These are phyloP conservation scores for Ibycter americanus DNA, from an alignment of 2,797 vertebrate species.

Conservation along the genomic window DNA sequence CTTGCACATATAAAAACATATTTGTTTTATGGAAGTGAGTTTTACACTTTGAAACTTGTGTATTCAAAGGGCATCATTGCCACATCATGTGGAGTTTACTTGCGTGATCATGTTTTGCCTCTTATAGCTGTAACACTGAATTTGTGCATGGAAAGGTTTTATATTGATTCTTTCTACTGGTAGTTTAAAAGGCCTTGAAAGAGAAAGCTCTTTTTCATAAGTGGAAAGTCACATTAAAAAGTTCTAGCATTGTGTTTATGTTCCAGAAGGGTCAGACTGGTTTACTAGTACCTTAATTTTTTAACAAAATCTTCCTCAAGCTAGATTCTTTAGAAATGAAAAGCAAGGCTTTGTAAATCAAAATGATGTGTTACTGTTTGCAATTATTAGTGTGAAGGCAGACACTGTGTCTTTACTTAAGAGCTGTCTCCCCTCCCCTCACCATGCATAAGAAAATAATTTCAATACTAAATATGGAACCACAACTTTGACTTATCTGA, in stretches of 20 bases:
- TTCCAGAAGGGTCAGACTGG: not conserved
- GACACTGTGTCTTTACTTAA: not conserved
- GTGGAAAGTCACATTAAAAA: not conserved
- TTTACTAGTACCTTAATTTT: not conserved
- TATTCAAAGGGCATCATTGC: not conserved
- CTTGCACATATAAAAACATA: accelerated
- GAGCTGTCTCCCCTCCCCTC: not conserved
- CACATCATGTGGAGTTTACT: not conserved
- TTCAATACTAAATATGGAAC: not conserved
- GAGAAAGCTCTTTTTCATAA: not conserved
- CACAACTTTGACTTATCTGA: not conserved
- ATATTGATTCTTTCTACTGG: not conserved
- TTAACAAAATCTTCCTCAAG: not conserved
- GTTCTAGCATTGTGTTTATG: not conserved
- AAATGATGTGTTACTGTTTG: not conserved
- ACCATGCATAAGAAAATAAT: not conserved
- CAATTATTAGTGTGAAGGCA: not conserved
- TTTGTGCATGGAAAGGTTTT: not conserved
- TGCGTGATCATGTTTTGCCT: not conserved
- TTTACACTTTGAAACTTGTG: not conserved
- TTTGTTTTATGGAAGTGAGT: not conserved
- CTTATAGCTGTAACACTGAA: not conserved
- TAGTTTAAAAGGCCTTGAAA: not conserved
- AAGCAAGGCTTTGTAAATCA: not conserved
- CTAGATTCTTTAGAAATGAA: not conserved